A percentile compares a stretch with the other conserved stretches of the same genome.
These are phyloP conservation scores for Hyposoter dolosus DNA, from an alignment of 2,888 invertebrate genomes.

Conservation along the genomic window DNA sequence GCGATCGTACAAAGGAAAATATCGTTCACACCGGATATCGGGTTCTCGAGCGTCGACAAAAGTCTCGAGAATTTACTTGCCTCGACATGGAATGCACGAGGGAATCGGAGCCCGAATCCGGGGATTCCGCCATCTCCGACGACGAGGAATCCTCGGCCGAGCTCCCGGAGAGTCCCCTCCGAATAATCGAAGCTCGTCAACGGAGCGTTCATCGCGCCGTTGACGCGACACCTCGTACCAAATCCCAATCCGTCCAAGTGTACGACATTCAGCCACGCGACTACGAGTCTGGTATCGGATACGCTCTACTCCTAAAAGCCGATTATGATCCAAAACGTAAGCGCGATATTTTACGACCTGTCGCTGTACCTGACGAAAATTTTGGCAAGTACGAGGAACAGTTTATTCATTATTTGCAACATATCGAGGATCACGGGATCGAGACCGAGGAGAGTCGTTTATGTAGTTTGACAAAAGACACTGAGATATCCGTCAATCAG, in stretches of 20 bases:
- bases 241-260: slow-evolving; percentile 77
- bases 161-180: slow-evolving; percentile 35
- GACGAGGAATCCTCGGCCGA: slow-evolving; percentile 24
- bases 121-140: slow-evolving; percentile 64
- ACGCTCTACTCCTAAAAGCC: slow-evolving; percentile 76
- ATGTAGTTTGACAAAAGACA: slow-evolving; percentile 68
- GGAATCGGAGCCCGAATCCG: slow-evolving; percentile 78
- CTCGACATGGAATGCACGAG: slow-evolving; percentile 80
- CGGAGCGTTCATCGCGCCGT: slow-evolving; percentile 73
- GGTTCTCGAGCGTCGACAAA: slow-evolving; percentile 44
- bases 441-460: slow-evolving; percentile 72
- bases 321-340: slow-evolving; percentile 69
- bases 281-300: slow-evolving; percentile 80
- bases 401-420: slow-evolving; percentile 78
- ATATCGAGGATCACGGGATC: slow-evolving; percentile 77
- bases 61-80: slow-evolving; percentile 60
- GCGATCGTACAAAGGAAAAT: slow-evolving; percentile 38
- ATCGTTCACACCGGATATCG: slow-evolving; percentile 1
- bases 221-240: slow-evolving; percentile 62
- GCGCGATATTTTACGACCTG: slow-evolving; percentile 67
- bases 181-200: slow-evolving; percentile 73
- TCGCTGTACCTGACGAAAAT: slow-evolving; percentile 68
- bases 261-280: slow-evolving; percentile 75
- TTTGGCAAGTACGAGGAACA: slow-evolving; percentile 80
- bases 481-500: slow-evolving; percentile 76